phyloP scores from a whole-genome alignment of 1,140 invertebrate genomes.

The Archegozetes longisetosus region DNA sequence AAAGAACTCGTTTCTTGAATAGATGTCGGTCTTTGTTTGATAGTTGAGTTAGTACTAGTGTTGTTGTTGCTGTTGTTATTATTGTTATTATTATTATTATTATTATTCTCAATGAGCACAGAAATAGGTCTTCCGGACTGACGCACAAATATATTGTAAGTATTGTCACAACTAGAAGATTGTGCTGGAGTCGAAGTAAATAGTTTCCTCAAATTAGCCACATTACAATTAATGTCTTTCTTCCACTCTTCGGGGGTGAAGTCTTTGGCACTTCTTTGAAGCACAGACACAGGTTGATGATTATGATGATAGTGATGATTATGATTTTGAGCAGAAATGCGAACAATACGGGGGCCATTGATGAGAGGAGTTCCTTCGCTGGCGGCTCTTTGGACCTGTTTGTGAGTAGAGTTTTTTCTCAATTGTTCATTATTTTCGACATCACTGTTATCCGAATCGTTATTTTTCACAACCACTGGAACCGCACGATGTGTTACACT shows the following conservation, averaged over 20 bases:
- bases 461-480: conserved; percentile 16
- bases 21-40: no score
- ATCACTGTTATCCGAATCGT: conserved; percentile 1
- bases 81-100: background rate
- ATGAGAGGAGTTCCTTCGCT: background rate
- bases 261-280: conserved; percentile 7
- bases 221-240: conserved; percentile 31
- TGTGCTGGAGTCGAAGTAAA: conserved; percentile 19
- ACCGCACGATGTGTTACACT: conserved; percentile 20
- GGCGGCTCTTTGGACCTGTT: conserved; percentile 5
- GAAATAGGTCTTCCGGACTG: background rate
- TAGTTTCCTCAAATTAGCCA: conserved; percentile 28
- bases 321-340: conserved; percentile 13
- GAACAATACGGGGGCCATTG: conserved; percentile 4
- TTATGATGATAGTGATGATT: background rate
- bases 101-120: background rate
- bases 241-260: conserved; percentile 19
- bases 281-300: background rate
- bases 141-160: background rate
- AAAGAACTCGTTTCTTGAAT: no score
- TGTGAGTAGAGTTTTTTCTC: background rate
- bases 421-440: conserved; percentile 12
- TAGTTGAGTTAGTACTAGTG: no score
- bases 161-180: background rate
- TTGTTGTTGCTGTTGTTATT: no score